A percentile compares a stretch with the other conserved stretches of the same genome.
Evolutionary conservation across 2,888 invertebrate genomes (phyloP).

Genomic region (Troides oblongomaculatus): DNA sequence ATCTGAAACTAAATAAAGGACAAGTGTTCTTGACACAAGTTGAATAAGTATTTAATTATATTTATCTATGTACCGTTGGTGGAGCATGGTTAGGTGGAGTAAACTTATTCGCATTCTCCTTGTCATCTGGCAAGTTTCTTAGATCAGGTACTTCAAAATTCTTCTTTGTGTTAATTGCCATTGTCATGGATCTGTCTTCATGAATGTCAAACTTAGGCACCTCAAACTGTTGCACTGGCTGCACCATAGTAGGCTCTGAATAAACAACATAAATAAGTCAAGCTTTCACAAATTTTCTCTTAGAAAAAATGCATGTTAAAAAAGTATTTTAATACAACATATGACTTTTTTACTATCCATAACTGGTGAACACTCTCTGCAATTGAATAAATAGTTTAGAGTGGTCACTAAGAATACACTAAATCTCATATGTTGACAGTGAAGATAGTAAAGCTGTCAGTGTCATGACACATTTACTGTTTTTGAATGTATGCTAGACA

Average conservation of each 20-base stretch:
- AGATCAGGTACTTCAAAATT: slow-evolving; percentile 53
- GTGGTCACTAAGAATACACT: too few relatives aligned
- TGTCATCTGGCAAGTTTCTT: slow-evolving; percentile 57
- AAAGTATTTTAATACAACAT: too few relatives aligned
- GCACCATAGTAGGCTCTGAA: slow-evolving; percentile 68
- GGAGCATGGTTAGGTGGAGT: slow-evolving; percentile 43
- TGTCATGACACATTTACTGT: too few relatives aligned
- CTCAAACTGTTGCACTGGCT: slow-evolving; percentile 70
- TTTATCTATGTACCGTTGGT: slow-evolving; percentile 50
- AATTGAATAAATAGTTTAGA: too few relatives aligned
- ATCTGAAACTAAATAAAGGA: not conserved
- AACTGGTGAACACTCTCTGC: too few relatives aligned
- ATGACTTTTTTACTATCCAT: too few relatives aligned
- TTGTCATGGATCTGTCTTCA: slow-evolving; percentile 72
- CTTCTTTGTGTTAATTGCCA: slow-evolving; percentile 69
- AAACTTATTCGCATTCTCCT: slow-evolving; percentile 67
- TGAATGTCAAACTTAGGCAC: slow-evolving; percentile 73
- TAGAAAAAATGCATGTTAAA: too few relatives aligned
- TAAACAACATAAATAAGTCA: slow-evolving; percentile 4
- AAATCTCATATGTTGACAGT: too few relatives aligned
- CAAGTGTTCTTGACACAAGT: not conserved
- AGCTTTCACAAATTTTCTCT: not conserved
- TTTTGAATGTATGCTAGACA: too few relatives aligned
- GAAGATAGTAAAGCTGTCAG: too few relatives aligned
- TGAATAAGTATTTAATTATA: not conserved